Conservation (phyloP, 2,888 invertebrate genomes). For the Drosophila paracracens region DNA sequence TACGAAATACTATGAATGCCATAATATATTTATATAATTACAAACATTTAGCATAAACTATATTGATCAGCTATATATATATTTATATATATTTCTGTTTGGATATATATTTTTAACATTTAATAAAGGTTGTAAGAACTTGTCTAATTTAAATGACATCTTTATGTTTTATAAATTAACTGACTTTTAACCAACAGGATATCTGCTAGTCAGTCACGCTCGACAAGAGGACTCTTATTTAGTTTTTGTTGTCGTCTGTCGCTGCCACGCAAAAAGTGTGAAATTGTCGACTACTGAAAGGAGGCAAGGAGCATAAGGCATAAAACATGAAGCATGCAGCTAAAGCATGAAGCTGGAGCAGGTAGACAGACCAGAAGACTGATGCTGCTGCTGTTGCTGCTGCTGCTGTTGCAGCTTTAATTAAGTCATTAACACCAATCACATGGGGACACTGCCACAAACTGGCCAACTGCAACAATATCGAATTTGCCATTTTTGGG, state of each 20-base stretch:
- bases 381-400: neutral
- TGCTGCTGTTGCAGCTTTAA: constrained; percentile 69
- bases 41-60: neutral
- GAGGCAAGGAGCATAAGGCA: constrained; percentile 30
- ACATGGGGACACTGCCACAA: constrained; percentile 40
- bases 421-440: constrained; percentile 83
- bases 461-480: constrained; percentile 55
- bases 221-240: neutral
- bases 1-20: neutral
- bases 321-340: constrained; percentile 6
- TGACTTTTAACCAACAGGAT: neutral
- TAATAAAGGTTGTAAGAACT: neutral
- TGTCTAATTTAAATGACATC: neutral
- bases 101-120: neutral
- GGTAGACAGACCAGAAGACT: constrained; percentile 38
- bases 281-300: constrained; percentile 76
- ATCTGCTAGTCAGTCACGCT: neutral
- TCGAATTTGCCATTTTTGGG: constrained; percentile 79
- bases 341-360: constrained; percentile 21
- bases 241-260: constrained; percentile 51
- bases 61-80: neutral
- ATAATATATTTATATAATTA: neutral
- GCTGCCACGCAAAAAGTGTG: constrained; percentile 77
- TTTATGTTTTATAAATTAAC: neutral
- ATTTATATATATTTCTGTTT: neutral